Evolutionary conservation across 2,113 vertebrate species (phyloP), one percentile per base, ranked within the genome.

Genomic region (Clarias macrocephalus): DNA sequence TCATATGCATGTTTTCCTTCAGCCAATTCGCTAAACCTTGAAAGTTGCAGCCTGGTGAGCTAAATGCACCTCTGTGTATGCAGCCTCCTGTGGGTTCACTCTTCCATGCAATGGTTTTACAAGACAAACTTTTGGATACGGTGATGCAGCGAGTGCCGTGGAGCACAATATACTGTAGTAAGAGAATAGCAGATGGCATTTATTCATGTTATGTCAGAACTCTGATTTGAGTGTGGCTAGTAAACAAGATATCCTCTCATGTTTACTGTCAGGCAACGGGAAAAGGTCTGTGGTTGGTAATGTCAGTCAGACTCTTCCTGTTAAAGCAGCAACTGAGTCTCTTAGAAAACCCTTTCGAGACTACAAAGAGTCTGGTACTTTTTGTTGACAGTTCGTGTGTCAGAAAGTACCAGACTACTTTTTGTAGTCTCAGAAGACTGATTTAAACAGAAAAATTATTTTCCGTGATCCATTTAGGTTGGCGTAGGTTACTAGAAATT

Each of bases 251-350:
- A 13, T 52, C 48, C 75, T 77, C 12, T 3, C 37, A 25, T 76
- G 37, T 75, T 48, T 75, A 75, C 70, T 21, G 5, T 73, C 70
- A 73, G 33, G 18, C 28, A 16, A 70, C 30, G 8, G 68, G 42
- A 52, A 76, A 76, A 76, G 73, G 42, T 76, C 42, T 75, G 37
- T 75, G 72, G 72, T 75, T 75, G 72, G 72, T 48, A 11, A 19
- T 73, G 42, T 76, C 73, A 76, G 23, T 54, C 37, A 48, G 37
- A 48, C 5, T 76, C 73, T 76, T 76, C 48, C 73, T 54, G 19
- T 73, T 18, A 73, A 73, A 37, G 33, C 18, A 37, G 30, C 33
- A 75, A 52, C 30, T 11, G 12, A 30, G n/a, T 28, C 4, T 6
- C 15, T 42, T 12, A 48, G 11, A 52, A 48, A 70, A 48, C 5